Evolutionary conservation across 2,797 vertebrate genomes (phyloP), one percentile per base, ranked within the genome.

Genomic region (Pantherophis alleghaniensis): DNA sequence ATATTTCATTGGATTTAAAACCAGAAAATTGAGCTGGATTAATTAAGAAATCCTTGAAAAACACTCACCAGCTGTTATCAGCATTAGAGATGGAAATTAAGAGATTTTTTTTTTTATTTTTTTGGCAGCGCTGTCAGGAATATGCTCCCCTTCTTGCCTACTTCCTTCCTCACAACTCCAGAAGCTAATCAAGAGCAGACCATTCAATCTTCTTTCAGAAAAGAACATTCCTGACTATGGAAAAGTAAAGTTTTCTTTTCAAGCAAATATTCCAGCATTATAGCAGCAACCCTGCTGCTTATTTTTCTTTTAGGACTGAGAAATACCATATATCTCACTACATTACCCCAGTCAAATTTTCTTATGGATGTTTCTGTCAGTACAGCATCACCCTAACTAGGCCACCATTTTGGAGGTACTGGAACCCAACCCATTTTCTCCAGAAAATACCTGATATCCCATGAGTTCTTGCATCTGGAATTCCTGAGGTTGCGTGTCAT

Each of bases 51-150:
- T 88, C 66, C 86, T 60, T 83, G 32, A 53, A 74, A 90, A 88
- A 87, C 47, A 57, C 59, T 92, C 90, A 56, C 32, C 61, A 92
- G 90, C 90, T 91, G 47, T 86, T 60, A 55, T 61, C 56, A 74
- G 63, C 88, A 87, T 2, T 51, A 66, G 47, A 20, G 69, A 28
- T 90, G 86, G 89, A 91, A 83, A 91, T 88, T 63, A 91, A 88
- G 56, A 90, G 55, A 47, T 1, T 13, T 4, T 28, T 28, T 14
- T 63, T 88, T n/a, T n/a, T n/a, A n/a, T n/a, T n/a, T 86, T n/a
- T 60, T 42, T 87, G 91, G 91, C 63, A 79, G 42, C 6, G 2
- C n/a, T 74, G 18, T 59, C 56, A 74, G 83, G 26, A 60, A 60
- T 55, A 61, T 26, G 47, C n/a, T 55, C 47, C 24, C 7, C 42